Percentiles rank a stretch among this genome's conserved stretches.
phyloP scores from a whole-genome alignment of 2,113 vertebrate species.

The Sialia sialis region DNA sequence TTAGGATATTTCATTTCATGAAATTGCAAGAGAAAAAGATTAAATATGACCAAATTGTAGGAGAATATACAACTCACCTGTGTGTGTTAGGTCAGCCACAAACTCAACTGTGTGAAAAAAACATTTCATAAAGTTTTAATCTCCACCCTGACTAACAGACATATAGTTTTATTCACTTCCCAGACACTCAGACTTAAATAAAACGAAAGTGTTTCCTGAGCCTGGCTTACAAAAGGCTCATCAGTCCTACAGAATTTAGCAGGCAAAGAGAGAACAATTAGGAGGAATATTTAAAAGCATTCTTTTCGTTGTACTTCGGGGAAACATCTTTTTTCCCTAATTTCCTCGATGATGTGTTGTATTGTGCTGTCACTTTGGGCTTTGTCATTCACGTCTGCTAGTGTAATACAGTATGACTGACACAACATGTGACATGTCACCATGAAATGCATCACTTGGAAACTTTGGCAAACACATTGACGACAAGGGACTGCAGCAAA shows the following conservation, averaged over 20 bases:
- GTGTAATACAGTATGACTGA: constrained; percentile 38
- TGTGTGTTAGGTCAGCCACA: not conserved
- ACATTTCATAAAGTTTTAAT: not conserved
- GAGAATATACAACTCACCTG: not conserved
- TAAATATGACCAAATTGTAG: not conserved
- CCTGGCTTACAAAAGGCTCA: not conserved
- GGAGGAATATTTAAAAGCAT: not conserved
- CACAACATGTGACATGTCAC: constrained; percentile 58
- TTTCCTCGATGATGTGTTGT: not conserved
- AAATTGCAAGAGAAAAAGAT: not conserved
- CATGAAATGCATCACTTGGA: not conserved
- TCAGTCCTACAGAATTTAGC: not conserved
- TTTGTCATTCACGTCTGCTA: constrained; percentile 37
- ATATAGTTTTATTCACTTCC: not conserved
- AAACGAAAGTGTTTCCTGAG: not conserved
- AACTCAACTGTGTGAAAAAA: not conserved
- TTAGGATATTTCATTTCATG: not conserved
- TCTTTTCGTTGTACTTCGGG: not conserved
- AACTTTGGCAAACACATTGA: constrained; percentile 13
- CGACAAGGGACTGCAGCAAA: not conserved
- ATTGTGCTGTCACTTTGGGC: constrained; percentile 23
- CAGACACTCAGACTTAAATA: not conserved
- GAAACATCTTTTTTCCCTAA: not conserved
- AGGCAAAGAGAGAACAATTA: not conserved
- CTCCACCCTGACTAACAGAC: not conserved